A percentile compares a stretch with the other conserved stretches of the same genome.
phyloP scores from a whole-genome alignment of 2,113 vertebrate genomes.

The Gobio gobio region DNA sequence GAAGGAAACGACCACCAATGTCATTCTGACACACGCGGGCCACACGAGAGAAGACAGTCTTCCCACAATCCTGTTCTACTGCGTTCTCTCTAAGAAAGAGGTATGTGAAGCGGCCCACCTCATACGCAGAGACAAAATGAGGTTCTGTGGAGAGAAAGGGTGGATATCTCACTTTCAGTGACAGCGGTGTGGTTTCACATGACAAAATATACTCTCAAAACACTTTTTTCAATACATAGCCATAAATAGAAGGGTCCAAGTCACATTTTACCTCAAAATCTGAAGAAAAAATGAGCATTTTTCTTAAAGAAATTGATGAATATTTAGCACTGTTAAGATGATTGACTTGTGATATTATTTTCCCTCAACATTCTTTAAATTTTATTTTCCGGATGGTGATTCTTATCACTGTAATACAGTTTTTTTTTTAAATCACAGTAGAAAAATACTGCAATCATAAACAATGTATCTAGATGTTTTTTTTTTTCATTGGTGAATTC shows the following conservation, averaged over 20 bases:
- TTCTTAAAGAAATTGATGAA: neutral
- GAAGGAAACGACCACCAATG: slow-evolving; percentile 90
- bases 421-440: neutral
- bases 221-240: neutral
- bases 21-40: slow-evolving; percentile 96
- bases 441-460: neutral
- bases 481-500: neutral
- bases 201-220: neutral
- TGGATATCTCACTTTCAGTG: neutral
- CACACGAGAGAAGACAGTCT: slow-evolving; percentile 90
- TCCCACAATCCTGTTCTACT: slow-evolving; percentile 92
- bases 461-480: neutral
- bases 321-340: neutral
- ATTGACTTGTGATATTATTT: neutral
- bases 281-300: neutral
- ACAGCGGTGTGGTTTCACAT: neutral
- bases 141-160: slow-evolving; percentile 77
- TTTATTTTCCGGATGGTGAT: neutral
- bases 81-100: slow-evolving; percentile 95
- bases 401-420: neutral
- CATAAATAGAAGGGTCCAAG: neutral
- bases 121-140: slow-evolving; percentile 92
- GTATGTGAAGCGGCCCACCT: slow-evolving; percentile 92
- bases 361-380: neutral
- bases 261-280: neutral